Evolutionary conservation across 2,797 vertebrate genomes (phyloP).

Genomic region (Diglossa cyanea): DNA sequence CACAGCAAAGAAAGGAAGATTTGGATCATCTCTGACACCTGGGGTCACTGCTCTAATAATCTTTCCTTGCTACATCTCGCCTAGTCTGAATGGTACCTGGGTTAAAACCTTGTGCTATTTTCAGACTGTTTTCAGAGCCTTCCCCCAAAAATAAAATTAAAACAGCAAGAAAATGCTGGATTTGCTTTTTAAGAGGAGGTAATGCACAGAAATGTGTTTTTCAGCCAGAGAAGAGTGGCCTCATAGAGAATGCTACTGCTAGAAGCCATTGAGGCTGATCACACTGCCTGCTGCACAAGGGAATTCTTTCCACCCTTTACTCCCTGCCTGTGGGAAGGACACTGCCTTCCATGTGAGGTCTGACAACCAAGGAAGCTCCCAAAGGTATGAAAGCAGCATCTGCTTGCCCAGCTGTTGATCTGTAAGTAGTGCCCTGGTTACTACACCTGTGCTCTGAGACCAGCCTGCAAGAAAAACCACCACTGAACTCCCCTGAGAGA

Average conservation of each 20-base stretch:
- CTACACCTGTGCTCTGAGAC: neutral
- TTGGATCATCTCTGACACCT: neutral
- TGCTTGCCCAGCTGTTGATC: neutral
- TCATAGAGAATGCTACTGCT: neutral
- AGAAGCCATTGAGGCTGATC: neutral
- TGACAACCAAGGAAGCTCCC: neutral
- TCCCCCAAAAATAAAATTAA: neutral
- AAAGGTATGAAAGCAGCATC: neutral
- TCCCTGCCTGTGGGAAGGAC: accelerated
- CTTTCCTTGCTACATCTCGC: neutral
- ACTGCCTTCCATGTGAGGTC: neutral
- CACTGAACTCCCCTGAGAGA: neutral
- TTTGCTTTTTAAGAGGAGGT: neutral
- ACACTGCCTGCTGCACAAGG: neutral
- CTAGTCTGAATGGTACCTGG: neutral
- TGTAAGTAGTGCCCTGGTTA: neutral
- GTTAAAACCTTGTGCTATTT: neutral
- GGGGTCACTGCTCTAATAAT: neutral
- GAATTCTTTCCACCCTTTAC: neutral
- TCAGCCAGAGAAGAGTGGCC: neutral
- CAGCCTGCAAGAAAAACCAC: neutral
- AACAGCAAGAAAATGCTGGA: neutral
- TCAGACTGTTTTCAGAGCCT: neutral
- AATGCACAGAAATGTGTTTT: neutral
- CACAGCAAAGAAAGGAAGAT: neutral